These are phyloP conservation scores for Nemurella pictetii DNA, from an alignment of 2,888 invertebrate species.

Conservation along the genomic window DNA sequence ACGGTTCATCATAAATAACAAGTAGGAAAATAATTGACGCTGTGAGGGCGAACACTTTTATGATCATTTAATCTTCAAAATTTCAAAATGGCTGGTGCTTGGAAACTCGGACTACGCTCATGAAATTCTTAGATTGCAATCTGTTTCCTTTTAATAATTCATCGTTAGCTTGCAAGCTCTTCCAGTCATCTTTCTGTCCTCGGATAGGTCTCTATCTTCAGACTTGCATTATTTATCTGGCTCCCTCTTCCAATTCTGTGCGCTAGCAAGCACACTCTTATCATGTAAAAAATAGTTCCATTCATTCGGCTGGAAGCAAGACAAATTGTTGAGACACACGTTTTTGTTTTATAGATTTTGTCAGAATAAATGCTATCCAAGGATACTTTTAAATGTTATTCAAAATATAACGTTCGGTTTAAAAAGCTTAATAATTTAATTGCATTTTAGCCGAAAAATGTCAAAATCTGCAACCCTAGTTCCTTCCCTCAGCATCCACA, in stretches of 20 bases:
- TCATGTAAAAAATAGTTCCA: no score
- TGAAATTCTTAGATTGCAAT: slow-evolving; percentile 31
- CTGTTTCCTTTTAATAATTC: slow-evolving; percentile 20
- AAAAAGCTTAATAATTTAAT: slow-evolving; percentile 8
- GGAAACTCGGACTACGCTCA: slow-evolving; percentile 19
- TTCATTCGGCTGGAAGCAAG: neutral
- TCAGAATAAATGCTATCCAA: neutral
- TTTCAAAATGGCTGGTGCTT: slow-evolving; percentile 17
- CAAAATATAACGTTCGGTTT: neutral
- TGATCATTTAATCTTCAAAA: slow-evolving; percentile 12
- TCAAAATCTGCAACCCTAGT: neutral
- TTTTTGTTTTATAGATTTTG: neutral
- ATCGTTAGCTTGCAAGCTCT: slow-evolving; percentile 2
- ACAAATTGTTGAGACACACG: neutral
- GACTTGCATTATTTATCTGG: slow-evolving; percentile 17
- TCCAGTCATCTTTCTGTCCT: slow-evolving; percentile 1
- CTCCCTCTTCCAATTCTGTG: neutral
- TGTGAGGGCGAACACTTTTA: neutral
- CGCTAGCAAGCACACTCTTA: neutral
- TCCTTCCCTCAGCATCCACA: neutral
- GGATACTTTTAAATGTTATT: neutral
- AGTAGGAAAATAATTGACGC: neutral
- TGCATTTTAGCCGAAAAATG: neutral
- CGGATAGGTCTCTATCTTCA: slow-evolving; percentile 6
- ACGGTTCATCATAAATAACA: neutral